A percentile compares a stretch with the other conserved stretches of the same genome.
Conservation (phyloP, 1,140 invertebrate species). For the Ericerus pela region DNA sequence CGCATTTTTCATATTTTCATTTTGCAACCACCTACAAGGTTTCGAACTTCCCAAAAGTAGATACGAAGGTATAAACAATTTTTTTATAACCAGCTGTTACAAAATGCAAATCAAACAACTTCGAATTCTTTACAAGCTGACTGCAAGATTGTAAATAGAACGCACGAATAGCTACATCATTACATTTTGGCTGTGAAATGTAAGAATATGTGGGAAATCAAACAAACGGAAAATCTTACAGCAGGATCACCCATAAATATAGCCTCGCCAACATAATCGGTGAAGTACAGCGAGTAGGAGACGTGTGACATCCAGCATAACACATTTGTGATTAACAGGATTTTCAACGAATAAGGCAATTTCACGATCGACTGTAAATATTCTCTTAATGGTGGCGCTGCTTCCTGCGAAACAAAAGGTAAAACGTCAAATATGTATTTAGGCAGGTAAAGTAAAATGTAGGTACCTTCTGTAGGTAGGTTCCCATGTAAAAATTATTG, state of each 20-base stretch:
- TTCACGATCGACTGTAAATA: conserved; percentile 53
- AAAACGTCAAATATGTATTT: background rate
- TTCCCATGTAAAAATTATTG: background rate
- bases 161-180: no score
- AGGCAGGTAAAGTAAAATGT: background rate
- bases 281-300: conserved; percentile 92
- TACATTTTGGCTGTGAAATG: no score
- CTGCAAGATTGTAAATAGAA: no score
- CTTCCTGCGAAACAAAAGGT: background rate
- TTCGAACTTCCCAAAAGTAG: no score
- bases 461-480: background rate
- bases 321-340: conserved; percentile 83
- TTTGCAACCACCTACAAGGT: no score
- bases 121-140: no score
- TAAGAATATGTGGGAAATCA: no score
- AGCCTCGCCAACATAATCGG: conserved; percentile 90
- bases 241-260: conserved; percentile 85
- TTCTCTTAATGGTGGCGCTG: background rate
- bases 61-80: no score
- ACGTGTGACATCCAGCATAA: conserved; percentile 98
- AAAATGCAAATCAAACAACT: no score
- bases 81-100: no score
- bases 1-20: no score
- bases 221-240: no score
- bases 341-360: conserved; percentile 72